Evolutionary conservation across 2,888 invertebrate species (phyloP).

Genomic region (Macrophya alboannulata): DNA sequence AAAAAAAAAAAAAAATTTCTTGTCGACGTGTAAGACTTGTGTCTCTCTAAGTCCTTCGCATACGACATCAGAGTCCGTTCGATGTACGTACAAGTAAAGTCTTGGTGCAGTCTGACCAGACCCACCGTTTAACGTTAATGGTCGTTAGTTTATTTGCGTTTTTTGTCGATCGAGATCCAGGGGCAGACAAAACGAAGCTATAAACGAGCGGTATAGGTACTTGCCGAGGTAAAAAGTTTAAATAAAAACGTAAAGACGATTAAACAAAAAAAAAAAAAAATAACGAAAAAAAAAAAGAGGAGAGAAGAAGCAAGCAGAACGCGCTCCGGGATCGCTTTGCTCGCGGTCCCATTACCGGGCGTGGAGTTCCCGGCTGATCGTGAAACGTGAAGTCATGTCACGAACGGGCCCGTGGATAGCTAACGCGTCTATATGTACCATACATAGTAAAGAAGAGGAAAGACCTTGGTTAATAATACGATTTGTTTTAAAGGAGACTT

Average conservation of each 20-base stretch:
- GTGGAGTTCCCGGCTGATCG: slow-evolving; percentile 21
- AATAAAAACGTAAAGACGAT: not conserved
- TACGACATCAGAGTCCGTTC: not conserved
- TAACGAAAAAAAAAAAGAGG: not conserved
- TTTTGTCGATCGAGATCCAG: slow-evolving; percentile 38
- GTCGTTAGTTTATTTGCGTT: slow-evolving; percentile 27
- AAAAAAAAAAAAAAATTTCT: not conserved
- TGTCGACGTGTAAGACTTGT: not conserved
- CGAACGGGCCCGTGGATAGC: slow-evolving; percentile 8
- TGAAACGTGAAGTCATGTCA: slow-evolving; percentile 45
- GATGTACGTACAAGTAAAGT: not conserved
- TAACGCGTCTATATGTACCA: slow-evolving; percentile 15
- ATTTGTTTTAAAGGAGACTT: not conserved
- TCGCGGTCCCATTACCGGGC: slow-evolving; percentile 34
- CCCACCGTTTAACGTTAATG: slow-evolving; percentile 47
- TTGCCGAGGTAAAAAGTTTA: not conserved
- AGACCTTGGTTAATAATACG: not conserved
- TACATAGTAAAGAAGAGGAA: not conserved
- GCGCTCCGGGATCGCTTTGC: not conserved
- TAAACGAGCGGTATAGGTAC: not conserved
- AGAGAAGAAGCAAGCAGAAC: not conserved
- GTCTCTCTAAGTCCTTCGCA: not conserved
- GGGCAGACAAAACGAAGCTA: slow-evolving; percentile 29
- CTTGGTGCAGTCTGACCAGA: not conserved
- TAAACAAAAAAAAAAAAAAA: not conserved